Evolutionary conservation across 2,888 invertebrate species (phyloP).

Genomic region (Ypsolopha scabrella): DNA sequence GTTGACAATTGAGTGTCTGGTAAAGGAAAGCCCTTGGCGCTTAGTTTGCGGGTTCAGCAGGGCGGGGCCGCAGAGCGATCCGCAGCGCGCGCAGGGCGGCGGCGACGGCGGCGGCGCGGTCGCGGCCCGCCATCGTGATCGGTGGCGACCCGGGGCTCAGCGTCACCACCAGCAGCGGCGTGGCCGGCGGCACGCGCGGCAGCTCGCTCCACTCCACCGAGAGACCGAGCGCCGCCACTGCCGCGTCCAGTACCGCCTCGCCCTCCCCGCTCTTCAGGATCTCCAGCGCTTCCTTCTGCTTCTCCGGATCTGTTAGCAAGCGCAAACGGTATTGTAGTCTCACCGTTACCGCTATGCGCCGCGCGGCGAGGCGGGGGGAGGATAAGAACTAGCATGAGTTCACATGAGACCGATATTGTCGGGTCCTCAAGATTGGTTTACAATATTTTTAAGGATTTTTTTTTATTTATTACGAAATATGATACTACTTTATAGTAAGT

Average conservation of each 20-base stretch:
- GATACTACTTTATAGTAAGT: too few relatives aligned
- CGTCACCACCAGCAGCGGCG: slow-evolving; percentile 5
- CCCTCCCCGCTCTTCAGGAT: slow-evolving; percentile 10
- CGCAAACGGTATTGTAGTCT: not conserved
- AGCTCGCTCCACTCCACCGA: slow-evolving; percentile 21
- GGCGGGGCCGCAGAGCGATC: not conserved
- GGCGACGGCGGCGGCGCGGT: slow-evolving; percentile 16
- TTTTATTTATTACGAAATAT: too few relatives aligned
- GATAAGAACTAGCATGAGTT: too few relatives aligned
- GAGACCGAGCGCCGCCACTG: slow-evolving; percentile 19
- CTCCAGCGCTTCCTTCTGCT: not conserved
- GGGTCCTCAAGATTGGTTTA: too few relatives aligned
- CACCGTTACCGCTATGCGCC: too few relatives aligned
- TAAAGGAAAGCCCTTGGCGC: too few relatives aligned
- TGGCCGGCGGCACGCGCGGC: slow-evolving; percentile 31
- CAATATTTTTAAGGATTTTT: too few relatives aligned
- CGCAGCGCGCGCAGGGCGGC: slow-evolving; percentile 1
- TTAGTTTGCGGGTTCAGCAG: not conserved
- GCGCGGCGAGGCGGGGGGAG: too few relatives aligned
- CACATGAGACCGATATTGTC: too few relatives aligned
- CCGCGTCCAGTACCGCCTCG: not conserved
- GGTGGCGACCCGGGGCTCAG: slow-evolving; percentile 30
- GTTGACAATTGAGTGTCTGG: not conserved
- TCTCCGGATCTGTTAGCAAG: not conserved
- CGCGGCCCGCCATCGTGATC: slow-evolving; percentile 38